Evolutionary conservation across 1,140 invertebrate genomes (phyloP), one percentile per base, ranked within the genome.

Genomic region (Laupala kohalensis): DNA sequence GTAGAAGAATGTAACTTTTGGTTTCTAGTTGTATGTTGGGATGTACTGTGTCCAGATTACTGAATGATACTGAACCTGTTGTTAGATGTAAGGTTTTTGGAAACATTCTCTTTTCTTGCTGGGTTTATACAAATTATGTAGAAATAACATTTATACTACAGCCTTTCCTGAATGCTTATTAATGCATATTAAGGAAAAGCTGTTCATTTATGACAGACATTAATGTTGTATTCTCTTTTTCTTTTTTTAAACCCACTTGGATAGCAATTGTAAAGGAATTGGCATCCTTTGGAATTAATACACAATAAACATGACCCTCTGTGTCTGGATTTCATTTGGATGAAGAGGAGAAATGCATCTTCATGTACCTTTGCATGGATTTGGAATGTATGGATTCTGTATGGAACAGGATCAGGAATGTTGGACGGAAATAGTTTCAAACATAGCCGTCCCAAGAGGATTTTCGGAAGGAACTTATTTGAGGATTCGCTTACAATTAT

Each of bases 211-310:
- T 66, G 64, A 25, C 64, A 66, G 23, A 27, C 64, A 30, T 30
- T 70, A 70, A 70, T 70, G 69, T 70, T 62, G 28, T 25, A 30
- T 70, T 69, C 62, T 69, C 53, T 70, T 30, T 70, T 70, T 30
- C 37, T 30, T 70, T 64, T 70, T 70, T 70, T 70, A 53, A 63
- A 30, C 29, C 23, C 29, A 25, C 37, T 23, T 70, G 69, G 69
- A 70, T 70, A 70, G 69, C 69, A 70, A 70, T 70, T 70, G 69
- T 70, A 70, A 70, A 27, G 53, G 69, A 70, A 30, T 27, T 64
- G 69, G 69, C 67, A 68, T 30, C 63, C 29, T 70, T 62, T 70
- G 64, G 64, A 66, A 24, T 25, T 66, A 25, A 66, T 25, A 27
- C 53, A 30, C 69, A 70, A 62, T 70, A 70, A 70, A 70, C 27